A percentile compares a stretch with the other conserved stretches of the same genome.
Evolutionary conservation across 2,888 invertebrate genomes (phyloP).

Genomic region (Gandaritis pyraliata): DNA sequence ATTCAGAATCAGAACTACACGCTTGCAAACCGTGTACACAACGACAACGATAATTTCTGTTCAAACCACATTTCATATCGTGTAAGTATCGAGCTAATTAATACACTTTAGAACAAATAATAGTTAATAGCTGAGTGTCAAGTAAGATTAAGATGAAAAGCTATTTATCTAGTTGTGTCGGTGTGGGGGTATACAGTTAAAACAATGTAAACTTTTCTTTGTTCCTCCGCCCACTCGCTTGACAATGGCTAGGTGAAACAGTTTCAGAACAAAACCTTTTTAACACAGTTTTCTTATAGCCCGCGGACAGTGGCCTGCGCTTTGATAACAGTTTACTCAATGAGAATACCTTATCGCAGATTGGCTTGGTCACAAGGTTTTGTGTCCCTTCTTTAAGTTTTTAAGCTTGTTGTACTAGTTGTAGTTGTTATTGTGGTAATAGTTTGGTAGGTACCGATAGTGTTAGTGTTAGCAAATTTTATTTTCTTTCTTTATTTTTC

Average conservation of each 20-base stretch:
- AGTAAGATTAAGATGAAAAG: slow-evolving; percentile 13
- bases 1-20: too few species aligned
- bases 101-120: background rate
- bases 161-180: slow-evolving; percentile 18
- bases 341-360: slow-evolving; percentile 16
- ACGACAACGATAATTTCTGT: too few species aligned
- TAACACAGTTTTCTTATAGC: slow-evolving; percentile 33
- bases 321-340: slow-evolving; percentile 18
- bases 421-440: too few species aligned
- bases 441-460: too few species aligned
- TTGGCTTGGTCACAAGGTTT: slow-evolving; percentile 10
- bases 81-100: too few species aligned
- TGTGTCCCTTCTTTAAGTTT: too few species aligned
- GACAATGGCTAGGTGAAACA: slow-evolving; percentile 47
- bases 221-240: slow-evolving; percentile 12
- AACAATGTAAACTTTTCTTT: slow-evolving; percentile 27
- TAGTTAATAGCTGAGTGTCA: background rate
- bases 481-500: too few species aligned
- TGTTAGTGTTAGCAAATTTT: too few species aligned
- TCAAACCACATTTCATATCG: too few species aligned
- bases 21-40: too few species aligned
- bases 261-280: slow-evolving; percentile 44
- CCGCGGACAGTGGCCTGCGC: slow-evolving; percentile 4
- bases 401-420: too few species aligned
- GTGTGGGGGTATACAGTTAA: slow-evolving; percentile 6